Evolutionary conservation across 1,140 invertebrate species (phyloP), one percentile per base, ranked within the genome.

Genomic region (Harpegnathos saltator): DNA sequence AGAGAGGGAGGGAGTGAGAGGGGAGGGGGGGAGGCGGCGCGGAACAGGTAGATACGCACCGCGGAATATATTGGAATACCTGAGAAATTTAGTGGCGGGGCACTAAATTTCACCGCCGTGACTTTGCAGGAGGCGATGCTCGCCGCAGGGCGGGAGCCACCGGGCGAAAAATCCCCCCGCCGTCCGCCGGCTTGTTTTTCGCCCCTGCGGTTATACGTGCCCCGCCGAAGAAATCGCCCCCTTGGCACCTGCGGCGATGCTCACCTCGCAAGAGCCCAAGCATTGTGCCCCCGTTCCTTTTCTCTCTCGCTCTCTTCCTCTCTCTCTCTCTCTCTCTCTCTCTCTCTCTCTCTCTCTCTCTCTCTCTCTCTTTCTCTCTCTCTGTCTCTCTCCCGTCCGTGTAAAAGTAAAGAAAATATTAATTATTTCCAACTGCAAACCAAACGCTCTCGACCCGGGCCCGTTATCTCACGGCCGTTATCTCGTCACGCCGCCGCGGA

Each of bases 1-100:
- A 22, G 44, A 17, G 33, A 52, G 61, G 59, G 24, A 65, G n/a
- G 74, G 65, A 56, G 66, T 75, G 62, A 48, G 63, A 84, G n/a
- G n/a, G n/a, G 44, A 17, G 33, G 38, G 61, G 59, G 24, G 54
- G 82, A 86, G 63, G 58, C 75, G 83, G 50, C 82, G 89, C 89
- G 87, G 88, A 92, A 93, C 93, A 93, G 93, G 93, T 93, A 93
- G 92, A 93, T 94, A 93, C 91, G 90, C 91, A 92, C 90, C 90
- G 91, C 89, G 91, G 91, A 93, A 93, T 93, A 93, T 93, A 94
- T 94, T 93, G 91, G 92, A 93, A 94, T 94, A 94, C 91, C 92
- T 93, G 91, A 93, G 91, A 92, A 93, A 94, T 93, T 93, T 94
- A 94, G 92, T 93, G 91, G 82, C 88, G 82, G 66, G 89, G 75